These are phyloP conservation scores for Hepsetus odoe DNA, from an alignment of 2,113 vertebrate species.

Conservation along the genomic window DNA sequence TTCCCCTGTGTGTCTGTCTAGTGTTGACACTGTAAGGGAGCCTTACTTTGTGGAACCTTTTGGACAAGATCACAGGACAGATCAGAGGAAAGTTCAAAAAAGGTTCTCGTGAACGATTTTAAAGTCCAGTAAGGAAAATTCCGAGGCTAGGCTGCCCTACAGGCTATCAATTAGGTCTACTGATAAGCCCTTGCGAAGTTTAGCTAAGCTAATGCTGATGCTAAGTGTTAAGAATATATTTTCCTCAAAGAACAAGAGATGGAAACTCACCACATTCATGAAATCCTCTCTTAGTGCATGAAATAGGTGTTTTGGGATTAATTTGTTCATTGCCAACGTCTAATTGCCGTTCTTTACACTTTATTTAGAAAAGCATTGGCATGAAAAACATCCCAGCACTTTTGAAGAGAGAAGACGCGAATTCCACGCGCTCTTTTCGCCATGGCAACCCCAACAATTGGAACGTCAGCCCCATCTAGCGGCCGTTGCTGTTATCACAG, in stretches of 20 bases:
- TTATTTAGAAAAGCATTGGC: background rate
- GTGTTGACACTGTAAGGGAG: no score
- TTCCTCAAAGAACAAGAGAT: background rate
- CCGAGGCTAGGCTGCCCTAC: no score
- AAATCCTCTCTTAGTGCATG: slow-evolving; percentile 18
- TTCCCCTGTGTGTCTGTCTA: no score
- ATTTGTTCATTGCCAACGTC: slow-evolving; percentile 30
- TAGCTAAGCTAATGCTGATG: no score
- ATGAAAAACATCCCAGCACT: background rate
- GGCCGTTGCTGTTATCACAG: background rate
- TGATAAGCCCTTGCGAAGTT: no score
- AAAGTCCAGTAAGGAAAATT: no score
- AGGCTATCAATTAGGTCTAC: no score
- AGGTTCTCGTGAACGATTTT: no score
- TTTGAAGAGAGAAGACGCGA: background rate
- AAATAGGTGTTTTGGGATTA: background rate
- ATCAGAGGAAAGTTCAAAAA: no score
- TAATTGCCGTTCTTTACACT: background rate
- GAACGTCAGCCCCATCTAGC: slow-evolving; percentile 40
- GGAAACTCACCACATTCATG: slow-evolving; percentile 25
- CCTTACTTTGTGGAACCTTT: no score
- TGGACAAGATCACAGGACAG: no score
- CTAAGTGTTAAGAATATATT: background rate
- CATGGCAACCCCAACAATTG: slow-evolving; percentile 44
- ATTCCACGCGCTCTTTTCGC: background rate